These are phyloP conservation scores for Phrynosoma blainvillii DNA, from an alignment of 2,113 vertebrate genomes.

Conservation along the genomic window DNA sequence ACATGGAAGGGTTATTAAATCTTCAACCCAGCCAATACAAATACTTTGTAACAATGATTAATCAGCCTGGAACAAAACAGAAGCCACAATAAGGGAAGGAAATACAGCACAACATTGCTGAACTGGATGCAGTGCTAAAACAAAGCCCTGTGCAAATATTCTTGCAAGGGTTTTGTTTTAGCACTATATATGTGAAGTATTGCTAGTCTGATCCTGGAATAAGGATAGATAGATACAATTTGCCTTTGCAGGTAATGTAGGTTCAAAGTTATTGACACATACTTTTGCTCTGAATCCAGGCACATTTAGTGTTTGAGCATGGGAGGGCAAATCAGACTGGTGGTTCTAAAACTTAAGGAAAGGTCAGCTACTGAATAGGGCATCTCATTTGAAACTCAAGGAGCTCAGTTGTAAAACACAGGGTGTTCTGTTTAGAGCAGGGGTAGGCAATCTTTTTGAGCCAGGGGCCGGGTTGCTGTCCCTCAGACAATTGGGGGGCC, in stretches of 20 bases:
- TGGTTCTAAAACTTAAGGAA: too few relatives aligned
- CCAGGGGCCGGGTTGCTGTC: too few relatives aligned
- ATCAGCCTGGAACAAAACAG: background rate
- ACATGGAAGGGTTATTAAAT: constrained; percentile 1
- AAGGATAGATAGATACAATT: background rate
- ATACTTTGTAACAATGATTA: background rate
- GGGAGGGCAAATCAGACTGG: background rate
- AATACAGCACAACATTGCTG: background rate
- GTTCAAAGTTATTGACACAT: background rate
- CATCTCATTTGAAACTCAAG: background rate
- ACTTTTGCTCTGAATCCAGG: background rate
- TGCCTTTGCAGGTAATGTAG: background rate
- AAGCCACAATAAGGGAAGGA: background rate
- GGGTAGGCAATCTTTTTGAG: too few relatives aligned
- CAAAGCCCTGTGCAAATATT: background rate
- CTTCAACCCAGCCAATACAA: background rate
- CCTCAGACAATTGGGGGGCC: too few relatives aligned
- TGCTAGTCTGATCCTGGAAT: background rate
- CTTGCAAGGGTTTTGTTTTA: background rate
- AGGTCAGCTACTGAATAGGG: background rate
- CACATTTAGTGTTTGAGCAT: background rate
- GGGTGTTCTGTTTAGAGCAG: background rate
- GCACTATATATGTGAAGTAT: background rate
- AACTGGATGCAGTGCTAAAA: background rate
- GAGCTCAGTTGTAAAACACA: background rate